A percentile compares a stretch with the other conserved stretches of the same genome.
phyloP scores from a whole-genome alignment of 2,888 invertebrate genomes.

The Ariolimax columbianus region DNA sequence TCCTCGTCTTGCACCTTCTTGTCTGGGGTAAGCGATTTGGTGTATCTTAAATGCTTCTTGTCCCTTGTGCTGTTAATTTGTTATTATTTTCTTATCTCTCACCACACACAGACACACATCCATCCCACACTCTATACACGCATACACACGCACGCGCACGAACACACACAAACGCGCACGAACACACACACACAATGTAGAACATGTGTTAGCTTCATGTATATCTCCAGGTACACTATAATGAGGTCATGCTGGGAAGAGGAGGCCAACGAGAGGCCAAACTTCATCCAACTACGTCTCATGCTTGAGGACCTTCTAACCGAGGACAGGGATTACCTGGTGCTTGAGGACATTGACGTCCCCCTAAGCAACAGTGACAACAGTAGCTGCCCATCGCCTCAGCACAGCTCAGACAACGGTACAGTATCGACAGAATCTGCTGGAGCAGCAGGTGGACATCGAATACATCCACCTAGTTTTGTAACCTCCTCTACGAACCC shows the following conservation, averaged over 20 bases:
- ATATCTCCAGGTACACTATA: conserved; percentile 72
- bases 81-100: no score
- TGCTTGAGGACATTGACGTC: conserved; percentile 75
- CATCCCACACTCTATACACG: no score
- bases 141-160: no score
- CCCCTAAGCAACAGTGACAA: conserved; percentile 71
- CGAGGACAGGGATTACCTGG: conserved; percentile 74
- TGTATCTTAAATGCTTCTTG: no score
- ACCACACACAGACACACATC: no score
- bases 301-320: conserved; percentile 73
- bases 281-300: conserved; percentile 72
- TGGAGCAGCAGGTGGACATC: conserved; percentile 9
- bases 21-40: no score
- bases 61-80: no score
- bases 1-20: no score
- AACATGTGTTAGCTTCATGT: neutral
- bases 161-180: no score
- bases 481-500: neutral
- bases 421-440: conserved; percentile 27
- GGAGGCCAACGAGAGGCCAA: conserved; percentile 70
- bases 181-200: no score
- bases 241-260: conserved; percentile 77
- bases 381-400: conserved; percentile 59
- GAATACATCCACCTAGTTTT: neutral
- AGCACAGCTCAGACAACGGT: conserved; percentile 31